Evolutionary conservation across 1,140 invertebrate species (phyloP).

Genomic region (Portunus trituberculatus): DNA sequence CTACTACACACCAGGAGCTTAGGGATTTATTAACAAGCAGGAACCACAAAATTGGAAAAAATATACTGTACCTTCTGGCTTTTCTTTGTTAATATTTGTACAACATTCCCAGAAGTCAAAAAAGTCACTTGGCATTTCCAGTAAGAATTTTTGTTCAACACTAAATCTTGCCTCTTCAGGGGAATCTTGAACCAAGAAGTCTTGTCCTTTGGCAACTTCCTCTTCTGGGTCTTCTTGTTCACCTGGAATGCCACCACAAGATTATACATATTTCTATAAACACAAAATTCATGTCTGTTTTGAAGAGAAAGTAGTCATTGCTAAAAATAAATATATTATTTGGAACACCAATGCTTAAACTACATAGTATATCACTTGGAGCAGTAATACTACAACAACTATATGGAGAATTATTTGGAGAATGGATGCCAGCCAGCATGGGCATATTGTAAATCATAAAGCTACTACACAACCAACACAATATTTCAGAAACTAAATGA

Average conservation of each 20-base stretch:
- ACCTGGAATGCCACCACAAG: background rate
- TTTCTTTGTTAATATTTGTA: constrained; percentile 44
- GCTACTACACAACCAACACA: no score
- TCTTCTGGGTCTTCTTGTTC: background rate
- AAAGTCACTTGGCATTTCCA: constrained; percentile 67
- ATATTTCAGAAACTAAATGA: no score
- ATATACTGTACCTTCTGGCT: constrained; percentile 56
- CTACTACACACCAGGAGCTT: background rate
- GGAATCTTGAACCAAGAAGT: constrained; percentile 38
- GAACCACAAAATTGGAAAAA: background rate
- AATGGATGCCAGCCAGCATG: no score
- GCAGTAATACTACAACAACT: no score
- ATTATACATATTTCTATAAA: background rate
- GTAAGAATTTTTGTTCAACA: constrained; percentile 63
- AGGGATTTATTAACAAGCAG: background rate
- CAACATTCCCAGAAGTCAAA: constrained; percentile 66
- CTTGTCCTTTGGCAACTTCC: background rate
- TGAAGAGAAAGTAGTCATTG: no score
- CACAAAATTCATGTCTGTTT: no score
- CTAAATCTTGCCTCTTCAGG: constrained; percentile 38
- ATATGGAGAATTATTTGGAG: no score
- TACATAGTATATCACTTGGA: no score
- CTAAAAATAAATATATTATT: no score
- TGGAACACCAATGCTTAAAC: no score
- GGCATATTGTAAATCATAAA: no score